Percentiles rank a stretch among this genome's conserved stretches.
Conservation (phyloP, 2,888 invertebrate genomes). For the Euplagia quadripunctaria region DNA sequence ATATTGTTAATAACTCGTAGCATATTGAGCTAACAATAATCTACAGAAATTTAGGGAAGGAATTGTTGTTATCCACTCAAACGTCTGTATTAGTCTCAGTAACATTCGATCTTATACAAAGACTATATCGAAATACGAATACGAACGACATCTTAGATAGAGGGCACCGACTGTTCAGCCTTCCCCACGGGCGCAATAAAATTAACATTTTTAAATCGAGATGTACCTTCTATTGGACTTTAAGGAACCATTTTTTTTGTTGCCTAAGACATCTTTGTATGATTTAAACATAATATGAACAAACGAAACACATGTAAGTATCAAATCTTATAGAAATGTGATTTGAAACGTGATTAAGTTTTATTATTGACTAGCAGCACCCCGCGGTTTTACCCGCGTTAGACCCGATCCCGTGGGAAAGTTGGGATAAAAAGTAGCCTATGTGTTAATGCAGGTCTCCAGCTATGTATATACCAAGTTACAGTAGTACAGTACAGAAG, state of each 20-base stretch:
- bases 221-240: constrained; percentile 9
- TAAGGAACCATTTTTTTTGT: background rate
- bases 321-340: too few relatives aligned
- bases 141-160: constrained; percentile 5
- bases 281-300: background rate
- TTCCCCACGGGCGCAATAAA: constrained; percentile 20
- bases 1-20: too few relatives aligned
- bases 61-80: background rate
- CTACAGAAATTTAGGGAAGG: too few relatives aligned
- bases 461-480: too few relatives aligned
- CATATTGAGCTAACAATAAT: too few relatives aligned
- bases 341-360: too few relatives aligned
- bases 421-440: too few relatives aligned
- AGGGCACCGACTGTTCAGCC: constrained; percentile 2
- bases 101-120: background rate
- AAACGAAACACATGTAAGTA: background rate
- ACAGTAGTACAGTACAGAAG: too few relatives aligned
- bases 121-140: constrained; percentile 8
- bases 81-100: background rate
- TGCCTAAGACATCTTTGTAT: background rate
- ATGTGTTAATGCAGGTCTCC: too few relatives aligned
- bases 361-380: too few relatives aligned
- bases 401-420: too few relatives aligned
- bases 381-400: too few relatives aligned
- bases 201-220: constrained; percentile 29